Evolutionary conservation across 1,140 invertebrate species (phyloP), one percentile per base, ranked within the genome.

Genomic region (Pseudomyrmex dendroicus): DNA sequence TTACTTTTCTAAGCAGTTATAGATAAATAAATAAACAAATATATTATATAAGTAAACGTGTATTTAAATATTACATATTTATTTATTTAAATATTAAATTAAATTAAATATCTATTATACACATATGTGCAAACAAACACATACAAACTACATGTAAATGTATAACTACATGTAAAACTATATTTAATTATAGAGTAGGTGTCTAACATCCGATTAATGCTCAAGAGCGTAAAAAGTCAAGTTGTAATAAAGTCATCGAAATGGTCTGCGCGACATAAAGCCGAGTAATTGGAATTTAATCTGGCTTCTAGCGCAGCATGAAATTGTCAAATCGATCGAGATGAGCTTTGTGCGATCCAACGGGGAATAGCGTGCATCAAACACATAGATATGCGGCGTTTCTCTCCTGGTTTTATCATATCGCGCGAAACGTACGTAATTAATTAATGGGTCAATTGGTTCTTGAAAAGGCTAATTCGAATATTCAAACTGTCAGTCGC

Each of bases 391-490:
- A 12, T 17, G 8, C 17, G 15, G 5, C 22, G 13, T 22, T 15
- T 35, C 12, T 20, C 10, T 52, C 62, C n/a, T 46, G 25, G 74
- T 35, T 46, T 20, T 25, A 44, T 52, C 50, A 17, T 67, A 64
- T 25, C 25, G 46, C 44, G 54, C 54, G 64, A 44, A 72, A 72
- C 54, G 76, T 61, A 70, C 44, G 67, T 80, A 80, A 80, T 80
- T 80, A 80, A 72, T 80, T 80, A 80, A 80, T 54, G 76, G 66
- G 54, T 80, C 76, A 80, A 80, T 80, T 80, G 66, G 15, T 80
- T 80, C 76, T 80, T 80, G 66, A 80, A 80, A 80, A 72, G 76
- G 76, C 76, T 80, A 80, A 70, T 70, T 80, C 76, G 46, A 72
- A 72, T 72, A 80, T 70, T 70, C 64, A 78, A 54, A 78, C 44